Conservation (phyloP, 2,113 vertebrate species). For the Perca schrenkii region DNA sequence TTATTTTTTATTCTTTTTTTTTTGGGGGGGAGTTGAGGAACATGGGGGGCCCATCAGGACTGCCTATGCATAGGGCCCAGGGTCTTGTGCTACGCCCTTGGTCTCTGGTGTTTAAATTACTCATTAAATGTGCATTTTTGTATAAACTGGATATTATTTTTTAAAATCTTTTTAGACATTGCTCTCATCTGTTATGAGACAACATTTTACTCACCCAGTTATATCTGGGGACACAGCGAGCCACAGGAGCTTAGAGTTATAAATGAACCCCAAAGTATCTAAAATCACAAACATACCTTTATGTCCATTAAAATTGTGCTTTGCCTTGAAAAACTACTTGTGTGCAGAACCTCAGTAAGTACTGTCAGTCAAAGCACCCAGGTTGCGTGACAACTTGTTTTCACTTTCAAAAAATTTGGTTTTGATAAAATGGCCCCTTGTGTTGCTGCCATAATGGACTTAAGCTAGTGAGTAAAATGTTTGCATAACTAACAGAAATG, state of each 20-base stretch:
- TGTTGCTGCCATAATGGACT: neutral
- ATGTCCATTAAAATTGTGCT: neutral
- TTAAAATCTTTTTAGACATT: neutral
- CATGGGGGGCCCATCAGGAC: too few species aligned
- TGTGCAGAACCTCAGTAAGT: neutral
- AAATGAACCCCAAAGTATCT: neutral
- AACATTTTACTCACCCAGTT: neutral
- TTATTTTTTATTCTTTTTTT: too few species aligned
- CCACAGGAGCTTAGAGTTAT: neutral
- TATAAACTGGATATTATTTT: neutral
- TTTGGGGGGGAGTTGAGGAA: too few species aligned
- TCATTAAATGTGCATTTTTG: neutral
- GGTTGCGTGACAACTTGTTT: neutral
- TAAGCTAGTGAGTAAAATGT: constrained; percentile 9
- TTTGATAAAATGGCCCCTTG: neutral
- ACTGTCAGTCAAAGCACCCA: neutral
- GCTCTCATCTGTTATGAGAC: neutral
- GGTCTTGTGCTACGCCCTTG: too few species aligned
- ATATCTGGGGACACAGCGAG: neutral
- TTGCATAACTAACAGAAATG: neutral
- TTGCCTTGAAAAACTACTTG: neutral
- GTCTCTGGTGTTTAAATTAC: neutral
- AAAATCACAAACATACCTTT: neutral
- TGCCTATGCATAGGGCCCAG: too few species aligned
- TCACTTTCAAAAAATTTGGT: neutral